Conservation (phyloP, 2,888 invertebrate genomes). For the Drosophila dives region DNA sequence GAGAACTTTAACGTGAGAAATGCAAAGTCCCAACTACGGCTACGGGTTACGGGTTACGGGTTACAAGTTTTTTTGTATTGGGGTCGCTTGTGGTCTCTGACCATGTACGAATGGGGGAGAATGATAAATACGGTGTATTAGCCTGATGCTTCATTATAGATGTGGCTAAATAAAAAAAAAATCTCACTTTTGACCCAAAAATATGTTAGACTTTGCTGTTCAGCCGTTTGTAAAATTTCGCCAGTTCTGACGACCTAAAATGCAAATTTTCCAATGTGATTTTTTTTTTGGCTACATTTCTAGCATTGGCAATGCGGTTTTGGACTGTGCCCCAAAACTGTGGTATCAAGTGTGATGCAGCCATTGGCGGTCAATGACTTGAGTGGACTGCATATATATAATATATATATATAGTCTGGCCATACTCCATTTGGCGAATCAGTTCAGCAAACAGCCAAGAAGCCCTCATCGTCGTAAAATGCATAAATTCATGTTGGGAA, state of each 20-base stretch:
- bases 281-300: constrained; percentile 4
- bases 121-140: constrained; percentile 42
- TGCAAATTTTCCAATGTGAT: constrained; percentile 61
- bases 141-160: constrained; percentile 22
- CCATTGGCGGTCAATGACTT: constrained; percentile 32
- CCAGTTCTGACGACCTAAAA: constrained; percentile 61
- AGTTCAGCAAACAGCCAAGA: constrained; percentile 7
- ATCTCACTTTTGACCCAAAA: constrained; percentile 76
- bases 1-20: constrained; percentile 41
- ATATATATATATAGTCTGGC: neutral
- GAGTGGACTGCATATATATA: constrained; percentile 15
- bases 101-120: constrained; percentile 17
- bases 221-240: constrained; percentile 46
- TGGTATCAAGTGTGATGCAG: neutral
- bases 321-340: neutral
- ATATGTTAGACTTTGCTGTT: constrained; percentile 5
- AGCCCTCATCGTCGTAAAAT: neutral
- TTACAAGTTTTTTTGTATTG: constrained; percentile 11
- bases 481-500: constrained; percentile 63
- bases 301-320: constrained; percentile 30
- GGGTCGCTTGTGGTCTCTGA: constrained; percentile 11
- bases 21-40: neutral
- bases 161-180: constrained; percentile 33
- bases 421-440: constrained; percentile 28
- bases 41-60: neutral